These are phyloP conservation scores for Hylyphantes graminicola DNA, from an alignment of 1,140 invertebrate genomes.

Conservation along the genomic window DNA sequence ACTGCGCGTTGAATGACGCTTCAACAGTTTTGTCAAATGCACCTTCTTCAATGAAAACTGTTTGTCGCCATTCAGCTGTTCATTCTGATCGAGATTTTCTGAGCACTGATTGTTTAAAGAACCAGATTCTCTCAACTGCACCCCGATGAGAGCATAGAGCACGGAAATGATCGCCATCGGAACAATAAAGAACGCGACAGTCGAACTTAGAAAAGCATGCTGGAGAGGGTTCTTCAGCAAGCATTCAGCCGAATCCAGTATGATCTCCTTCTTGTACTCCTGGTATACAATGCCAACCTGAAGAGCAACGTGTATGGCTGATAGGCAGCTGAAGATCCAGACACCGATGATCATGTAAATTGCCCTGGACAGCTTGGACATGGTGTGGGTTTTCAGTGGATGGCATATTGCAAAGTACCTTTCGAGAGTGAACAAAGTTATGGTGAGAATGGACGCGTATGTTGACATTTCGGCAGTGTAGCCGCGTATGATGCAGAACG, in stretches of 20 bases:
- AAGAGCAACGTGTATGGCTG: slow-evolving; percentile 79
- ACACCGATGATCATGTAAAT: slow-evolving; percentile 73
- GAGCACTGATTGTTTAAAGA: not conserved
- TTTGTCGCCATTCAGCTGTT: slow-evolving; percentile 33
- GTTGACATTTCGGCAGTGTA: slow-evolving; percentile 89
- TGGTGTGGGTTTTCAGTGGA: slow-evolving; percentile 87
- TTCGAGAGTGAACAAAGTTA: slow-evolving; percentile 94
- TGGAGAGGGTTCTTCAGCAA: slow-evolving; percentile 64
- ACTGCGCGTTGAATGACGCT: slow-evolving; percentile 37
- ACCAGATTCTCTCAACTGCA: slow-evolving; percentile 77
- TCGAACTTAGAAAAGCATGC: slow-evolving; percentile 84
- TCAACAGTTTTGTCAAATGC: slow-evolving; percentile 26
- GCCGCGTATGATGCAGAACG: slow-evolving; percentile 85
- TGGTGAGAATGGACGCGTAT: slow-evolving; percentile 92
- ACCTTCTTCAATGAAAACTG: slow-evolving; percentile 26
- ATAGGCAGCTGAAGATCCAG: slow-evolving; percentile 73
- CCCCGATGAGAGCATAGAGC: slow-evolving; percentile 85
- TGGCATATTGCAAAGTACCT: slow-evolving; percentile 95
- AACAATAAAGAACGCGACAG: slow-evolving; percentile 84
- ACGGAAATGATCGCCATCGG: slow-evolving; percentile 89
- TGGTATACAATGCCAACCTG: slow-evolving; percentile 65
- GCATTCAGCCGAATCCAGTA: slow-evolving; percentile 31
- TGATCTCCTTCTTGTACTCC: not conserved
- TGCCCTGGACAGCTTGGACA: slow-evolving; percentile 77
- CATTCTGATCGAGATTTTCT: slow-evolving; percentile 4